Evolutionary conservation across 1,140 invertebrate species (phyloP), one percentile per base, ranked within the genome.

Genomic region (Drosophila bocqueti): DNA sequence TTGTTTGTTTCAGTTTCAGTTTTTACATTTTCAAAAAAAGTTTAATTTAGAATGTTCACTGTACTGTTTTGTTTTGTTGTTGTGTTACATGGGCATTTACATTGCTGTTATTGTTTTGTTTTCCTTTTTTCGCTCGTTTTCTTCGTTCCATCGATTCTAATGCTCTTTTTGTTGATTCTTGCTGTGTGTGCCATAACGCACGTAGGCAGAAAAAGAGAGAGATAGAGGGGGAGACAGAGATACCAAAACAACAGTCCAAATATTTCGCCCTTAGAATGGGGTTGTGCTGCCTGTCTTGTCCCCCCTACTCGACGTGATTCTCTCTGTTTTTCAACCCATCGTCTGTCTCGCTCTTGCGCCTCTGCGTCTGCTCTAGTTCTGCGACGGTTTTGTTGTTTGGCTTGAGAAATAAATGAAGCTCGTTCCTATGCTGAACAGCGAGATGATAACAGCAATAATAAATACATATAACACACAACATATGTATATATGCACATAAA

Each of bases 141-240:
- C 16, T 43, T 59, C 38, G 38, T 71, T 71, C 29, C 43, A 42
- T 38, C 54, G 49, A 38, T 81, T 84, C 61, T 75, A 72, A 63
- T 81, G 62, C 54, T 78, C 43, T 76, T 60, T 66, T 36, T 52
- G 62, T 59, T 21, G 60, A 49, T 79, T 79, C 76, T 79, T 66
- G 68, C 69, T 58, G 49, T 69, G 83, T 80, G 84, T 89, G 83
- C 67, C 79, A 29, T 61, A 46, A 49, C 63, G 85, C 84, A 87
- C 84, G 84, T 87, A 87, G 76, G 76, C 83, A 80, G 24, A 55
- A 9, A 24, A 24, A 55, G 9, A 55, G 21, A 31, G 31, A 38
- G 13, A 54, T 21, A 54, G 52, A 55, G 18, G 52, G 29, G 29
- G 18, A 55, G 21, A 40, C 16, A 11, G 31, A 34, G 31, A 74